Base-by-base conservation (phyloP, 2,888 invertebrate genomes). In the Drosophila neoperkinsi region DNA sequence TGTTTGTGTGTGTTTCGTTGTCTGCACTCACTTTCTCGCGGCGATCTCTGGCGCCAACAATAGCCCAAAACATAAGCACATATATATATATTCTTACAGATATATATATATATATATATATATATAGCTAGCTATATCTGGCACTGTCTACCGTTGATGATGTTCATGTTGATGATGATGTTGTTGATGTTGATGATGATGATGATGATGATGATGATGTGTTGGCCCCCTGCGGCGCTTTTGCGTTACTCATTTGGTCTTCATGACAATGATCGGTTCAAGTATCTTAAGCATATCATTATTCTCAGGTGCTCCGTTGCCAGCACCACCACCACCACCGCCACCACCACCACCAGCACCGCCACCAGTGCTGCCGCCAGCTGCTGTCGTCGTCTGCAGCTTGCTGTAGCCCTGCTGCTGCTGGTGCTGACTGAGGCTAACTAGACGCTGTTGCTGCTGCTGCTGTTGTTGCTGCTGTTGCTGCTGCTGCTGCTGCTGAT, bases 251-350 rank as follows among this genome's bases (percentile, higher is more conserved):
- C 93, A 93, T 90, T 93, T 93, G 70, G 93, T 93, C 88, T 93
- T 93, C 93, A 93, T 93, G 66, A 93, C 93, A 79, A 93, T 93
- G 76, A 93, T 93, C 62, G 93, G 93, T 89, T 93, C 93, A 79
- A 93, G 92, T 80, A 93, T 93, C 88, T 93, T 93, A 55, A 93
- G 88, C 85, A 93, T 93, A 76, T 93, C 93, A 66, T 93, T 93
- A 80, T 93, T 93, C 63, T 93, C 93, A 1, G 80, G 75, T 31
- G 91, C 84, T 60, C 74, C 79, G 13, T 71, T 66, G 21, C 64
- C 60, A 13, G 34, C 33, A 34, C 41, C 34, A 30, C 68, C 72
- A 4, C 70, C 43, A 28, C 69, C 75, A 10, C 56, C 75, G 3
- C 71, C 74, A 16, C 71, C 72, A 9, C 65, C 71, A 31, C 67